Evolutionary conservation across 2,888 invertebrate genomes (phyloP), one percentile per base, ranked within the genome.

Genomic region (Nysson spinosus): DNA sequence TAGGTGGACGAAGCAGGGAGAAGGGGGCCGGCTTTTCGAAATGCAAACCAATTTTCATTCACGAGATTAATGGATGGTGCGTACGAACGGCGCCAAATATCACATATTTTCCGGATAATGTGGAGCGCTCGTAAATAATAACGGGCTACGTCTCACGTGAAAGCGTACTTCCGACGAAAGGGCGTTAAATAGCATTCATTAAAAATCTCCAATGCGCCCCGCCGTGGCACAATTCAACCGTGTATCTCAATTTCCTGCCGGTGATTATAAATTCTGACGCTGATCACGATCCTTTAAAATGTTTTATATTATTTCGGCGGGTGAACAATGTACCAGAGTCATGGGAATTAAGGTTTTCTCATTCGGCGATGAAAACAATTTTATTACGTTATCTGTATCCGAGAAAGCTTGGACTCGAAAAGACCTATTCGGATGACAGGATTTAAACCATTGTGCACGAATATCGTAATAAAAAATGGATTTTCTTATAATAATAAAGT

Each of bases 61-160:
- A 46, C 61, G 75, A 82, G 79, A 83, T 80, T 83, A 83, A 83
- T 82, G 78, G 77, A 68, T 65, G 75, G 68, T 64, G 69, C 74
- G 51, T 77, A 75, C 70, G 79, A 77, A 74, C 70, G 75, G 73
- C 73, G 65, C 73, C 72, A 68, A 77, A 77, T 76, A 81, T 82
- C 79, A 71, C 80, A 82, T 80, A 82, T 82, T 82, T 83, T 79
- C 73, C 57, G 73, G 64, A 76, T 83, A 83, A 83, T 82, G 78
- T 78, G 76, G 76, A 69, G 66, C 74, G 77, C 82, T 77, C 81
- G 74, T 83, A 83, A 83, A 83, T 83, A 82, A 83, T 83, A 79
- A 78, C 71, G 71, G 63, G 44, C 54, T 61, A 72, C 54, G 62
- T 66, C 67, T 70, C 70, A 39, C 61, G 72, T 71, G 72, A 75